Percentiles rank a stretch among this genome's conserved stretches.
These are phyloP conservation scores for Andrena marginata DNA, from an alignment of 2,888 invertebrate species.

Conservation along the genomic window DNA sequence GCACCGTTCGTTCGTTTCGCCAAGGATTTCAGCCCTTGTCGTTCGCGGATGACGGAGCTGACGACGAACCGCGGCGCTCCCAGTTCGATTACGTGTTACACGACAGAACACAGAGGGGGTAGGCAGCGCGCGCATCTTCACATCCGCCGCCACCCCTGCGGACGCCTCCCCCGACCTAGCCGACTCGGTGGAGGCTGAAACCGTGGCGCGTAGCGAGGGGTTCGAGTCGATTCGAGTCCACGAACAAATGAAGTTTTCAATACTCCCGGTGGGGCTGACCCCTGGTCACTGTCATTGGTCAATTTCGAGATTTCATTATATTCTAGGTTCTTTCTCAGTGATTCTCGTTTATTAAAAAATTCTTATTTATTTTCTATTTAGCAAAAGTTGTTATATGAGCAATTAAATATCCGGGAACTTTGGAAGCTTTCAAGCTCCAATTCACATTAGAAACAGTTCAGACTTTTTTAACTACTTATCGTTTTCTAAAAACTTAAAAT, in stretches of 20 bases:
- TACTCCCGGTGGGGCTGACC: too few species aligned
- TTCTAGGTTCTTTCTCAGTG: too few species aligned
- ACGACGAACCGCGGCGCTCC: constrained; percentile 84
- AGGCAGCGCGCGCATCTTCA: constrained; percentile 80
- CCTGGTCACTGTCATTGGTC: too few species aligned
- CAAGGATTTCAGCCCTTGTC: constrained; percentile 60
- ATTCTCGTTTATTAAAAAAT: too few species aligned
- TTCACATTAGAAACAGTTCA: too few species aligned
- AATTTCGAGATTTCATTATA: too few species aligned
- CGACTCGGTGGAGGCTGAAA: constrained; percentile 9
- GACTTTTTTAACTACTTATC: too few species aligned
- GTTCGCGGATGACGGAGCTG: constrained; percentile 77
- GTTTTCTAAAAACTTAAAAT: too few species aligned
- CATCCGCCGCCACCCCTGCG: constrained; percentile 55
- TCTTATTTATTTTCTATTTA: too few species aligned
- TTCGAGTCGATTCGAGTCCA: constrained; percentile 2
- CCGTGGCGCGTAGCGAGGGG: constrained; percentile 37
- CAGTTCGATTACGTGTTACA: constrained; percentile 84
- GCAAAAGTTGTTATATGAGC: too few species aligned
- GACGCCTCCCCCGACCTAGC: constrained; percentile 27
- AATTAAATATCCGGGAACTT: too few species aligned
- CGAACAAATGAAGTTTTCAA: not conserved
- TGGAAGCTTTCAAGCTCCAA: too few species aligned
- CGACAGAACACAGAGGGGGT: constrained; percentile 72
- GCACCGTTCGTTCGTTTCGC: constrained; percentile 49